Percentiles rank a stretch among this genome's conserved stretches.
phyloP scores from a whole-genome alignment of 2,113 vertebrate species.

The Rhinolophus ferrumequinum region DNA sequence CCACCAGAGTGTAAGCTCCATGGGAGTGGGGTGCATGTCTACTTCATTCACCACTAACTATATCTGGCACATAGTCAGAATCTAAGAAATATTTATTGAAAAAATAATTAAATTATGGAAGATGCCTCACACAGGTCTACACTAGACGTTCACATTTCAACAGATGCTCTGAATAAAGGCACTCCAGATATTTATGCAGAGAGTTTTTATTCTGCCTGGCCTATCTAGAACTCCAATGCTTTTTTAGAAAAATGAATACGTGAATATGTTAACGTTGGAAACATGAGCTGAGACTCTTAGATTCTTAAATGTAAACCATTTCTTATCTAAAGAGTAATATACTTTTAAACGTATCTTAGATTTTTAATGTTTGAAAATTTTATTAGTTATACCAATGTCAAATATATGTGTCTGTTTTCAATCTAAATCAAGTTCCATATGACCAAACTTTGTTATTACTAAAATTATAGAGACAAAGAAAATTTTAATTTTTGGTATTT shows the following conservation, averaged over 20 bases:
- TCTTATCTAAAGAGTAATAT: background rate
- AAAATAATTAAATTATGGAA: background rate
- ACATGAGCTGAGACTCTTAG: background rate
- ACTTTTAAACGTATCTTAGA: background rate
- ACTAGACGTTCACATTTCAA: background rate
- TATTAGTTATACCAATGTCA: too few species aligned
- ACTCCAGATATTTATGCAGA: background rate
- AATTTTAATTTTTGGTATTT: background rate
- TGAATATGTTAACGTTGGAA: background rate
- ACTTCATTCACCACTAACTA: background rate
- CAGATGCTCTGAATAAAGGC: background rate
- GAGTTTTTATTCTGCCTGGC: background rate
- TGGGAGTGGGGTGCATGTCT: background rate
- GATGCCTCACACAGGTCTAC: background rate
- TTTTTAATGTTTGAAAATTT: background rate
- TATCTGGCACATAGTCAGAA: background rate
- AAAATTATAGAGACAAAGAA: background rate
- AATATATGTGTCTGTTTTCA: background rate
- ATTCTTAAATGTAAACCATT: background rate
- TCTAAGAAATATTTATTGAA: background rate
- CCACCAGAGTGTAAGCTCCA: accelerated
- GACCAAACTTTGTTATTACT: background rate
- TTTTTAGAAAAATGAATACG: background rate
- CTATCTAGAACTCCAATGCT: background rate
- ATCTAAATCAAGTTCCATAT: background rate